Percentiles rank a stretch among this genome's conserved stretches.
These are phyloP conservation scores for Euwallacea similis DNA, from an alignment of 1,140 invertebrate species.

Conservation along the genomic window DNA sequence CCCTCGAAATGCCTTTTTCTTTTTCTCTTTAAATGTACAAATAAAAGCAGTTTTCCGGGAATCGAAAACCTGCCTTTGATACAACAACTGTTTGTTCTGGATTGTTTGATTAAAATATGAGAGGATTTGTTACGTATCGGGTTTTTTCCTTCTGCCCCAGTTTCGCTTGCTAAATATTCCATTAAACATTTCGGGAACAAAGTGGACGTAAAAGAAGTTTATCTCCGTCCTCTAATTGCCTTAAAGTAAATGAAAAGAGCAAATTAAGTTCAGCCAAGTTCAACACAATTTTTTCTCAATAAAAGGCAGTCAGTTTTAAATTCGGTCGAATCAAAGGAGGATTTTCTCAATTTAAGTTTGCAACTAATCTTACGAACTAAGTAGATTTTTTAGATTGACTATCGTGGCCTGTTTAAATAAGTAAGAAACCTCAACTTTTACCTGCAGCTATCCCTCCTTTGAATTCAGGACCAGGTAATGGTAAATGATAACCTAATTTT, in stretches of 20 bases:
- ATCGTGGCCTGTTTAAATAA: too few species aligned
- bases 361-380: background rate
- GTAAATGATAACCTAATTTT: too few species aligned
- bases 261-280: background rate
- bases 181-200: background rate
- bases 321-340: background rate
- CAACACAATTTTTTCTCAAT: background rate
- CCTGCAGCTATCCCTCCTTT: too few species aligned
- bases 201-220: background rate
- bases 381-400: background rate
- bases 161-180: background rate
- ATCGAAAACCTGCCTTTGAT: background rate
- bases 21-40: too few species aligned
- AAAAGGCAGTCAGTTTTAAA: background rate
- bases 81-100: background rate
- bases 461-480: too few species aligned
- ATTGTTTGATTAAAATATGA: too few species aligned
- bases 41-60: background rate
- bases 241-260: background rate
- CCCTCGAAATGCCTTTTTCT: background rate
- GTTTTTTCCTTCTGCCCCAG: background rate
- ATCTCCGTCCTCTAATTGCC: background rate
- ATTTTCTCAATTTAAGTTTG: background rate
- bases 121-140: background rate
- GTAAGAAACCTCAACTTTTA: too few species aligned